Conservation (phyloP, 2,113 vertebrate species). For the Aythya baeri region DNA sequence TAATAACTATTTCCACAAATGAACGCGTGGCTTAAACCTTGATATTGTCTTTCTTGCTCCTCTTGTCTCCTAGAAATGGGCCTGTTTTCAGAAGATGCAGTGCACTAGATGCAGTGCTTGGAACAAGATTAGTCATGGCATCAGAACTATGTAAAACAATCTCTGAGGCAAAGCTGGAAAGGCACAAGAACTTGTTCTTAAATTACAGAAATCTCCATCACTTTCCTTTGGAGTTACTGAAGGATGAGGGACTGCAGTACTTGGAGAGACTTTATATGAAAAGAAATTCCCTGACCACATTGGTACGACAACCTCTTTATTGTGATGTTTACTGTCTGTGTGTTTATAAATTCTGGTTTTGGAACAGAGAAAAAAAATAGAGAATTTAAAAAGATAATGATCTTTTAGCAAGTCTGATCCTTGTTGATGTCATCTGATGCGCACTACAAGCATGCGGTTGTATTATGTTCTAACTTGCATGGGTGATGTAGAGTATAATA, state of each 20-base stretch:
- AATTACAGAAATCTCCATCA: conserved; percentile 92
- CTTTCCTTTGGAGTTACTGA: conserved; percentile 91
- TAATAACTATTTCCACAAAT: neutral
- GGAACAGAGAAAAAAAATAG: neutral
- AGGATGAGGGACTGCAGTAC: conserved; percentile 92
- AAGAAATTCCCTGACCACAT: conserved; percentile 92
- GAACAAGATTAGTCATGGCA: conserved; percentile 82
- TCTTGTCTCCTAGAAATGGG: conserved; percentile 70
- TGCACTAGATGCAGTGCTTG: conserved; percentile 53
- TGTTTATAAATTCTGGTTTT: conserved; percentile 41
- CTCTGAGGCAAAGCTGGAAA: conserved; percentile 92
- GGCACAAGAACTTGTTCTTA: conserved; percentile 95
- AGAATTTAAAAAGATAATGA: neutral
- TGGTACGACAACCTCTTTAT: conserved; percentile 81
- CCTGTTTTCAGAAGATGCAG: conserved; percentile 61
- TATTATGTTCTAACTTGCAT: neutral
- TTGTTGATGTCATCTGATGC: neutral
- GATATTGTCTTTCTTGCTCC: neutral
- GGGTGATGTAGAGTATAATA: neutral
- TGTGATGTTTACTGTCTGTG: neutral
- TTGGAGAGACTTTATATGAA: conserved; percentile 98
- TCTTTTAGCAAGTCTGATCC: neutral
- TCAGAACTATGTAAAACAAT: conserved; percentile 92
- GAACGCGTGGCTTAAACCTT: neutral
- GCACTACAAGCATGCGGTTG: neutral